These are phyloP conservation scores for Apodemus agrarius DNA, from an alignment of 2,797 vertebrate genomes.

Conservation along the genomic window DNA sequence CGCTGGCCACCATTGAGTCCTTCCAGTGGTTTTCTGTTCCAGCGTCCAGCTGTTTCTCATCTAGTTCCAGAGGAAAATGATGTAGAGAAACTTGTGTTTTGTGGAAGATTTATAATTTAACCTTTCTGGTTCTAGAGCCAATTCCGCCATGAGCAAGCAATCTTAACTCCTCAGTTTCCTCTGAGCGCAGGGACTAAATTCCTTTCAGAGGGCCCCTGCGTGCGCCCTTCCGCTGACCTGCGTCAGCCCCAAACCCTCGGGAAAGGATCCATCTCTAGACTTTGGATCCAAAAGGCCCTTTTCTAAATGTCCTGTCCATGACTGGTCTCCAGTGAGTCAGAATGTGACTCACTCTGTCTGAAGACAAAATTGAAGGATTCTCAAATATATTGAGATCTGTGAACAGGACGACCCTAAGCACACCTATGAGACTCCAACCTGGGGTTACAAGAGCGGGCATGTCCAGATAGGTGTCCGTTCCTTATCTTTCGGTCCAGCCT, in stretches of 20 bases:
- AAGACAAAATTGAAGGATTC: slow-evolving; percentile 15
- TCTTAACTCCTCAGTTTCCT: slow-evolving; percentile 58
- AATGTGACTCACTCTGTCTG: neutral
- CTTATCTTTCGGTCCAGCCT: neutral
- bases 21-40: slow-evolving; percentile 47
- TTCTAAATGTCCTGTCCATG: neutral
- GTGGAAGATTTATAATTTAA: slow-evolving; percentile 69
- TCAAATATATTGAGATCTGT: slow-evolving; percentile 40
- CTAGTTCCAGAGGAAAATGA: slow-evolving; percentile 74
- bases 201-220: neutral
- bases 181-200: neutral
- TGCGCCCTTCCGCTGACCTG: neutral
- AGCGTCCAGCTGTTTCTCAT: slow-evolving; percentile 77
- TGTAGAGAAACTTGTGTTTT: slow-evolving; percentile 47
- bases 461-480: neutral
- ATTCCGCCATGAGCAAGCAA: neutral
- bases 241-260: neutral
- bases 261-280: neutral
- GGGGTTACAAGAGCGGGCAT: neutral
- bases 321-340: slow-evolving; percentile 6
- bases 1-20: neutral
- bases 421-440: fast-evolving
- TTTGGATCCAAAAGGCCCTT: neutral
- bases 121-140: slow-evolving; percentile 61
- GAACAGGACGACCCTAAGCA: neutral